Evolutionary conservation across 2,888 invertebrate genomes (phyloP).

Genomic region (Dynastes grantii): DNA sequence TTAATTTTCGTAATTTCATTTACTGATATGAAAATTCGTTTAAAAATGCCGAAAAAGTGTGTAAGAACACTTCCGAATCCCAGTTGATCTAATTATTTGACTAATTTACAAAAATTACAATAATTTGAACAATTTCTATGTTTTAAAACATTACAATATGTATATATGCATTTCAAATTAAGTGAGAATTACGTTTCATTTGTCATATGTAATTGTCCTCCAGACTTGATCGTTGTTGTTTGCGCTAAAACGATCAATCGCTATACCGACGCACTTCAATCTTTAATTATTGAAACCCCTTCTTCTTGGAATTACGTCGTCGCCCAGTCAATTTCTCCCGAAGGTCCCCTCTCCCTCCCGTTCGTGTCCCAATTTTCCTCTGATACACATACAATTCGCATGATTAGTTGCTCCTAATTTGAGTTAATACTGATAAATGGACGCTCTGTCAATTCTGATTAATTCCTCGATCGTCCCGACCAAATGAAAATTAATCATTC

Average conservation of each 20-base stretch:
- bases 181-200: no score
- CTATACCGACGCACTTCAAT: conserved; percentile 5
- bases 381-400: conserved; percentile 34
- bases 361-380: conserved; percentile 12
- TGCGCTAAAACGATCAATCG: conserved; percentile 6
- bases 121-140: no score
- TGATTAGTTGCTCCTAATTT: conserved; percentile 46
- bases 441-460: conserved; percentile 42
- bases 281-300: conserved; percentile 12
- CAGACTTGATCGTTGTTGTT: neutral
- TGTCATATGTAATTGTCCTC: no score
- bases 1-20: no score
- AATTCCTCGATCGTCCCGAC: conserved; percentile 34
- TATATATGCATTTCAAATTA: no score
- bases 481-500: conserved; percentile 46
- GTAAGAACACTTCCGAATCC: no score
- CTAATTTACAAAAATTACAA: no score
- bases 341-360: neutral
- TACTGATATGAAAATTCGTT: no score
- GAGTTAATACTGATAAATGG: conserved; percentile 46
- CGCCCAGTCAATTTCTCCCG: conserved; percentile 4
- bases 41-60: no score
- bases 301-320: conserved; percentile 4
- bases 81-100: no score
- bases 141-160: no score